A percentile compares a stretch with the other conserved stretches of the same genome.
Evolutionary conservation across 2,888 invertebrate genomes (phyloP).

Genomic region (Sthenelais limicola): DNA sequence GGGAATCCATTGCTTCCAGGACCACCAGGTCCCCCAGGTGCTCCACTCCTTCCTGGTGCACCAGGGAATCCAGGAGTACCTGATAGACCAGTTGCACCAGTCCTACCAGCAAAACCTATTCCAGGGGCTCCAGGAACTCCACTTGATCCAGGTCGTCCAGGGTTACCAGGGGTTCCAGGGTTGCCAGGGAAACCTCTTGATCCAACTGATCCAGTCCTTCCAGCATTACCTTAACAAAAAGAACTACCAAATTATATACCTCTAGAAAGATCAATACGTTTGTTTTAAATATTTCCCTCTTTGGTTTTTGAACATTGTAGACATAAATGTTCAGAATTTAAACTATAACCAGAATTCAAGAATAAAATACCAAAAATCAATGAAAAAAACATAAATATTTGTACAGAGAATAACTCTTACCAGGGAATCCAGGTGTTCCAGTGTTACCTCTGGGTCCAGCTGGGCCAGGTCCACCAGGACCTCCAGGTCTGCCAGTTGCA

Average conservation of each 20-base stretch:
- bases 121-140: slow-evolving; percentile 1
- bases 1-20: slow-evolving; percentile 30
- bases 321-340: too few relatives aligned
- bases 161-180: slow-evolving; percentile 23
- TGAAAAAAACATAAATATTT: too few relatives aligned
- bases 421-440: slow-evolving; percentile 36
- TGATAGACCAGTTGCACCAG: slow-evolving; percentile 31
- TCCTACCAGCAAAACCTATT: slow-evolving; percentile 22
- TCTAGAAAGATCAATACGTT: too few relatives aligned
- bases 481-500: slow-evolving; percentile 23
- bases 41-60: slow-evolving; percentile 23
- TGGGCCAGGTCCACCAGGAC: slow-evolving; percentile 30
- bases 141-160: slow-evolving; percentile 25
- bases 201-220: slow-evolving; percentile 3
- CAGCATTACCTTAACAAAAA: not conserved
- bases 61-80: slow-evolving; percentile 36
- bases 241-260: too few relatives aligned
- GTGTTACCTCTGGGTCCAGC: too few relatives aligned
- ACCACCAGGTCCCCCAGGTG: not conserved
- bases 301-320: too few relatives aligned
- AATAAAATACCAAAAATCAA: too few relatives aligned
- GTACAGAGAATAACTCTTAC: slow-evolving; percentile 5
- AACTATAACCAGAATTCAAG: too few relatives aligned
- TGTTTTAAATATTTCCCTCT: too few relatives aligned
- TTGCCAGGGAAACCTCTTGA: not conserved